A percentile compares a stretch with the other conserved stretches of the same genome.
Conservation (phyloP, 2,113 vertebrate genomes). For the Cyrtonyx montezumae region DNA sequence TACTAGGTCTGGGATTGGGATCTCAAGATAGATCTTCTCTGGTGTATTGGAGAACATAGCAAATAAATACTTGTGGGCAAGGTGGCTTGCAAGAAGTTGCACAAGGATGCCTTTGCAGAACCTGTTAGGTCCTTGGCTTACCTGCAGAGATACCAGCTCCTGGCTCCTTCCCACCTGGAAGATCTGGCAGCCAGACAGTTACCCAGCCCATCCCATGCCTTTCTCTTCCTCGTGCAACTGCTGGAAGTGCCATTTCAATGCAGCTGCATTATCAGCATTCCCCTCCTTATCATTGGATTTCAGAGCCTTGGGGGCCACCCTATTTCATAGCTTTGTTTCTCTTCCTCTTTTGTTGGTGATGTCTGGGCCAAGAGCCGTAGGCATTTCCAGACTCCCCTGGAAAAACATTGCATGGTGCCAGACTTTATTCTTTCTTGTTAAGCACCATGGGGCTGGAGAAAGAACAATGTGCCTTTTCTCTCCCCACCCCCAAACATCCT, state of each 20-base stretch:
- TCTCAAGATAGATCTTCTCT: not conserved
- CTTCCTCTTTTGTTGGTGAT: conserved; percentile 28
- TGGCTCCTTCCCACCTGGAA: not conserved
- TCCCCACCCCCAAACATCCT: conserved; percentile 32
- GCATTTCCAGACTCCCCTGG: not conserved
- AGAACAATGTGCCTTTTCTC: conserved; percentile 58
- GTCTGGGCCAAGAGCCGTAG: conserved; percentile 39
- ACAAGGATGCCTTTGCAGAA: not conserved
- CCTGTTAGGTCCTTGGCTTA: not conserved
- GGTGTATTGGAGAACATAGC: not conserved
- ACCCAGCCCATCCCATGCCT: not conserved
- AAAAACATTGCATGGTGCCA: conserved; percentile 21
- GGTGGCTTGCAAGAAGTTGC: not conserved
- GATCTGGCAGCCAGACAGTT: not conserved
- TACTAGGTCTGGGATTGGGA: not conserved
- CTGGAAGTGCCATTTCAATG: conserved; percentile 29
- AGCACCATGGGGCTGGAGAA: not conserved
- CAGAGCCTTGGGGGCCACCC: conserved; percentile 41
- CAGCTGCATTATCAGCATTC: not conserved
- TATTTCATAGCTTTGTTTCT: conserved; percentile 59
- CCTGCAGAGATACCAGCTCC: not conserved
- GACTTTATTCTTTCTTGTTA: conserved; percentile 53
- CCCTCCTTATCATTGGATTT: conserved; percentile 35
- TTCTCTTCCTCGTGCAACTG: not conserved
- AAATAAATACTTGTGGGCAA: not conserved